These are phyloP conservation scores for Myathropa florea DNA, from an alignment of 2,888 invertebrate genomes.

Conservation along the genomic window DNA sequence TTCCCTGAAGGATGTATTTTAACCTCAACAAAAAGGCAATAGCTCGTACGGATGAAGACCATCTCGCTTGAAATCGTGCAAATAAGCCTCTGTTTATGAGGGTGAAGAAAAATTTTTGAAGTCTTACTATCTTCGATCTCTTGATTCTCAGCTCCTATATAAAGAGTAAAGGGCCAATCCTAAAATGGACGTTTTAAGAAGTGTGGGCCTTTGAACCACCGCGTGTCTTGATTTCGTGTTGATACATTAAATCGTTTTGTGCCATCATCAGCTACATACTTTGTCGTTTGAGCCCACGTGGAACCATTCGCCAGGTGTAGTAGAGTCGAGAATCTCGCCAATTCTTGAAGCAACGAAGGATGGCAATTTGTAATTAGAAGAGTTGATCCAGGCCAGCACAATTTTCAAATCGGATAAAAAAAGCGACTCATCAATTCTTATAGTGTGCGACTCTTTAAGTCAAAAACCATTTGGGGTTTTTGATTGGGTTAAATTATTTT, in stretches of 20 bases:
- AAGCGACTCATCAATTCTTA: neutral
- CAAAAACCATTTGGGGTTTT: no score
- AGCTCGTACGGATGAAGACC: neutral
- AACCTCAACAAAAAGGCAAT: neutral
- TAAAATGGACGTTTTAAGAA: neutral
- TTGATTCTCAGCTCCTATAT: neutral
- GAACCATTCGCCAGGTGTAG: constrained; percentile 6
- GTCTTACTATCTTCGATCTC: neutral
- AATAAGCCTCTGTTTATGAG: neutral
- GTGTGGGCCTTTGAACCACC: constrained; percentile 3
- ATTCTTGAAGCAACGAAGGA: constrained; percentile 8
- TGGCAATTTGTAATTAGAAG: constrained; percentile 6
- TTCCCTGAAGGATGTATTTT: neutral
- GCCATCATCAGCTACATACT: constrained; percentile 20
- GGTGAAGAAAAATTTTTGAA: neutral
- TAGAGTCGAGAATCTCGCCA: constrained; percentile 11
- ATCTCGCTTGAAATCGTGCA: constrained; percentile 1
- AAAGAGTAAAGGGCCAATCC: neutral
- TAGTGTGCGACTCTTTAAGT: neutral
- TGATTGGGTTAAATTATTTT: no score
- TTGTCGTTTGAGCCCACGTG: constrained; percentile 3
- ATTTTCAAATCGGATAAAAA: constrained; percentile 17
- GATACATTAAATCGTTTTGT: neutral
- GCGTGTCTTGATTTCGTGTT: neutral
- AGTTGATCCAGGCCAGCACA: constrained; percentile 6